Evolutionary conservation across 2,113 vertebrate species (phyloP), one percentile per base, ranked within the genome.

Genomic region (Lethenteron camtschaticum): DNA sequence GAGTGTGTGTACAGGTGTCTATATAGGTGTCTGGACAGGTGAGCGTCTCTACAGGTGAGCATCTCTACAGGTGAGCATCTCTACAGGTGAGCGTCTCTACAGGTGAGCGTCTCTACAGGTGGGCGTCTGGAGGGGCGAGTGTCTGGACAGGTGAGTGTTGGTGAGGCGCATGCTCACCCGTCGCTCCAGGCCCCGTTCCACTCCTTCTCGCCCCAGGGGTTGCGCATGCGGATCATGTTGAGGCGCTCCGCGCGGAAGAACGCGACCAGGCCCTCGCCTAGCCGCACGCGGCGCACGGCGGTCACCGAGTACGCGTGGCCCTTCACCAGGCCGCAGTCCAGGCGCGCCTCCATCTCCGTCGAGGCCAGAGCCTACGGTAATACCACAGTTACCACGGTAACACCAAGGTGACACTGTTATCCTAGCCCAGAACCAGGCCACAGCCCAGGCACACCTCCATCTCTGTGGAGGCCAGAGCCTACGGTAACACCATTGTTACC

Each of bases 101-200:
- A 41, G 24, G 24, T 41, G 24, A 24, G 24, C 1, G 24, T 41
- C 24, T 41, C 24, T 41, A 6, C 24, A 41, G 24, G 24, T 41
- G 24, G 41, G 41, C 41, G 41, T 41, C 6, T 41, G 41, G 41
- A 41, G 41, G 41, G 41, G 41, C 6, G 41, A 41, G 41, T 41
- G 41, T 41, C 41, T 41, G 41, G 41, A 7, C 41, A 41, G 41
- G 63, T 66, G 63, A 24, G 63, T 66, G 8, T 11, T 24, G 24
- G n/a, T 10, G n/a, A 66, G 24, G 9, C 10, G 24, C 24, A 9
- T 24, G 24, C 63, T 66, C 4, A 96, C 92, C 86, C 87, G 83
- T 96, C 90, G 0, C 92, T 96, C 90, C 92, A 96, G n/a, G 89
- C 78, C 5, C 90, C 92, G 0, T 83, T 95, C 92, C 92, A 96